Evolutionary conservation across 2,113 vertebrate species (phyloP), one percentile per base, ranked within the genome.

Genomic region (Dasypus novemcinctus): DNA sequence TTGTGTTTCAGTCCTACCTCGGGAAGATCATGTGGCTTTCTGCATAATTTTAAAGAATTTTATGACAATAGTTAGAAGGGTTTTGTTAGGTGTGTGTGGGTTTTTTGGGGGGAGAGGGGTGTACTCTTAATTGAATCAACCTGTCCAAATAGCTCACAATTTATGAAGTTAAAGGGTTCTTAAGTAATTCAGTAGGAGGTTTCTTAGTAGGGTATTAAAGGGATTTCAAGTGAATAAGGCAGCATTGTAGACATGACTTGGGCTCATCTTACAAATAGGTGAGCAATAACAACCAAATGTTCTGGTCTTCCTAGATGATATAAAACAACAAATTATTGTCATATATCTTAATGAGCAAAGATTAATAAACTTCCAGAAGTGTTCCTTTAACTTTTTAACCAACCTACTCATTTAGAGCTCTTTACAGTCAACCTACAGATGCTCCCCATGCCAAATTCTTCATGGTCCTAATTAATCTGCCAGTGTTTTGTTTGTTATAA

Each of bases 131-230:
- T 91, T 93, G 95, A 96, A 88, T 63, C 93, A 95, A 33, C 74
- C 72, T 95, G 90, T 95, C 63, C 87, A 82, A 95, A 95, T 83
- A 95, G 79, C 61, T 96, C 79, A 61, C 79, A 31, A 43, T 91
- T 96, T 86, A 88, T 93, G 86, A 91, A 86, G 89, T 74, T 94
- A 36, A 91, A 85, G 46, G 63, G 21, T 89, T 86, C 92, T 86
- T 94, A 82, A 94, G 78, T 95, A 91, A 94, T 96, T 91, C 78
- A 63, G 88, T 71, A 84, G 81, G 82, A 90, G 68, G 63, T 49
- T 82, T 96, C 68, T 49, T 68, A 69, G 74, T 15, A 87, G 72
- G 83, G 85, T 76, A 29, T 91, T 85, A 66, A 86, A 96, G 74
- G 66, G 68, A 25, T 76, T 95, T 94, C 79, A 31, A 88, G 69